These are phyloP conservation scores for Asbolus verrucosus DNA, from an alignment of 1,140 invertebrate genomes.

Conservation along the genomic window DNA sequence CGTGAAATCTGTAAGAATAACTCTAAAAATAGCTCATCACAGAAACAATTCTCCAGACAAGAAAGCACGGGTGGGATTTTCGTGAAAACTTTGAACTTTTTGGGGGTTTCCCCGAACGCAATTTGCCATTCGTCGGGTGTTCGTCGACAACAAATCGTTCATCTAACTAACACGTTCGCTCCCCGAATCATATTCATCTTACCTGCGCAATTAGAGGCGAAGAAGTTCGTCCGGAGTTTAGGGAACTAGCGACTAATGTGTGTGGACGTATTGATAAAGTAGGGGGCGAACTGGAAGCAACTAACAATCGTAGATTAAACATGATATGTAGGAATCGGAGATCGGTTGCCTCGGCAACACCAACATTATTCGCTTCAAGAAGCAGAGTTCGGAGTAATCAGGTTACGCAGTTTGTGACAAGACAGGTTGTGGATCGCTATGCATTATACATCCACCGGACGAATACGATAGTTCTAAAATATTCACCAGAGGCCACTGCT, in stretches of 20 bases:
- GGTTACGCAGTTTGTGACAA: slow-evolving; percentile 25
- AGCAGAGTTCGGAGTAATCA: slow-evolving; percentile 17
- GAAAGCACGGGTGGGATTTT: too few relatives aligned
- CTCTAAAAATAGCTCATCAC: not conserved
- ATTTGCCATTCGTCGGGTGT: not conserved
- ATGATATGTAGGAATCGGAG: slow-evolving; percentile 11
- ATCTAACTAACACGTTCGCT: too few relatives aligned
- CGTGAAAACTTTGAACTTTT: too few relatives aligned
- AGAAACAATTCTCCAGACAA: too few relatives aligned
- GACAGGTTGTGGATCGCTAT: slow-evolving; percentile 6
- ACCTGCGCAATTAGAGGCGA: not conserved
- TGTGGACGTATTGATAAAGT: slow-evolving; percentile 36
- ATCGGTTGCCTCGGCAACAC: slow-evolving; percentile 23
- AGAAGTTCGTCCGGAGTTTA: too few relatives aligned
- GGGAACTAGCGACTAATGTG: slow-evolving; percentile 27
- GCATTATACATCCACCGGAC: slow-evolving; percentile 21
- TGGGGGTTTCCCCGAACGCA: too few relatives aligned
- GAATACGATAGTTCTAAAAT: slow-evolving; percentile 8
- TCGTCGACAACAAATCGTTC: slow-evolving; percentile 1
- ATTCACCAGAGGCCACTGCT: slow-evolving; percentile 12
- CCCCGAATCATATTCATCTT: not conserved
- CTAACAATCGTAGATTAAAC: slow-evolving; percentile 30
- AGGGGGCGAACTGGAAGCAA: slow-evolving; percentile 1
- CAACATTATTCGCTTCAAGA: slow-evolving; percentile 14
- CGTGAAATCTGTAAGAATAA: too few relatives aligned